Evolutionary conservation across 2,888 invertebrate species (phyloP).

Genomic region (Drosophila koepferae): DNA sequence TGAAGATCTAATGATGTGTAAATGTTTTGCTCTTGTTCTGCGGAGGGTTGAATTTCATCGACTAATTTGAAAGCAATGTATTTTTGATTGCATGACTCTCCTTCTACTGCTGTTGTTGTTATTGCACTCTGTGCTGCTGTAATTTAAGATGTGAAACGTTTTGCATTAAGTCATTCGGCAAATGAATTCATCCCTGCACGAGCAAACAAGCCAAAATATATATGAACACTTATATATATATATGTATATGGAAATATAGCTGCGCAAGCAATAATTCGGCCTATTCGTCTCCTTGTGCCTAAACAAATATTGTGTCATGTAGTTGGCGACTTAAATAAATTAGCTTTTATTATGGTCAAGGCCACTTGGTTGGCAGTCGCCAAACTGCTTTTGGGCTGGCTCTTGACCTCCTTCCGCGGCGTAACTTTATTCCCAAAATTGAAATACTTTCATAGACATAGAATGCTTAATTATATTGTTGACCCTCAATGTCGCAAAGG

Average conservation of each 20-base stretch:
- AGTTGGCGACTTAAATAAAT: slow-evolving; percentile 76
- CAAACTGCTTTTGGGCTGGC: slow-evolving; percentile 4
- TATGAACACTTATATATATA: slow-evolving; percentile 16
- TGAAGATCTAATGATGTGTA: slow-evolving; percentile 66
- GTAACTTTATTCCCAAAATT: slow-evolving; percentile 52
- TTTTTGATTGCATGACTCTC: slow-evolving; percentile 60
- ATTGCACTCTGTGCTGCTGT: slow-evolving; percentile 13
- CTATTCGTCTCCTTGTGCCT: slow-evolving; percentile 39
- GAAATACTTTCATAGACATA: slow-evolving; percentile 59
- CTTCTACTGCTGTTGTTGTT: slow-evolving; percentile 2
- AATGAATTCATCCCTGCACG: slow-evolving; percentile 15
- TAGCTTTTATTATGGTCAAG: slow-evolving; percentile 72
- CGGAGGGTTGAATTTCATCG: slow-evolving; percentile 21
- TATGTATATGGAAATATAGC: slow-evolving; percentile 40
- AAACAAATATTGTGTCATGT: slow-evolving; percentile 59
- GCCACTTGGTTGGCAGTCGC: slow-evolving; percentile 34
- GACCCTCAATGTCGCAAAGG: slow-evolving; percentile 33
- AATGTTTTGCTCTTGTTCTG: slow-evolving; percentile 46
- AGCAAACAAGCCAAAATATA: slow-evolving; percentile 10
- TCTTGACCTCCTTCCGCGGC: slow-evolving; percentile 13
- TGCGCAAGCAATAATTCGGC: slow-evolving; percentile 61
- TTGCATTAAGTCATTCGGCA: slow-evolving; percentile 5
- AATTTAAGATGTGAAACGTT: slow-evolving; percentile 17
- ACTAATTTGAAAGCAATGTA: slow-evolving; percentile 56
- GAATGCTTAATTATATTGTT: slow-evolving; percentile 71